Evolutionary conservation across 2,113 vertebrate species (phyloP).

Genomic region (Nettapus auritus): DNA sequence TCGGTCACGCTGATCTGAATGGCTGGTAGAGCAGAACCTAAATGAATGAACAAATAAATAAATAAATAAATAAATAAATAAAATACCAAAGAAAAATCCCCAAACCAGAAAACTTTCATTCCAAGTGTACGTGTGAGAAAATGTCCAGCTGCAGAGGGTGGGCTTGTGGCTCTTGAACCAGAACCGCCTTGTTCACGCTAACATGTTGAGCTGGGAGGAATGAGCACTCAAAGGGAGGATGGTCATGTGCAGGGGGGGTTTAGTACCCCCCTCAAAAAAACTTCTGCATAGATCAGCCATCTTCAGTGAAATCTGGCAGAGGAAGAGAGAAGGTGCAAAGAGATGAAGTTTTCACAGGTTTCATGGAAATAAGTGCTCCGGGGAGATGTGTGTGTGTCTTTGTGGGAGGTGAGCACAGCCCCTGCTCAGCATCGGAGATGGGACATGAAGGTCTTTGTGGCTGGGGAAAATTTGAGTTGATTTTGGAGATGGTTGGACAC

Average conservation of each 20-base stretch:
- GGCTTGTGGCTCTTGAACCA: not conserved
- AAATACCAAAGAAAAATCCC: not conserved
- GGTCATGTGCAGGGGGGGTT: accelerated
- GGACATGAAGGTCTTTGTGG: not conserved
- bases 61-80: no score
- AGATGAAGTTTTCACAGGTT: not conserved
- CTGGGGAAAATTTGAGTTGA: not conserved
- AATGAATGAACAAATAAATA: no score
- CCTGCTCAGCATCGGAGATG: not conserved
- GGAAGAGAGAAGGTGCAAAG: not conserved
- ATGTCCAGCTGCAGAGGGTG: not conserved
- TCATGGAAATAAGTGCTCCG: not conserved
- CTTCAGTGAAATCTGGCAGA: not conserved
- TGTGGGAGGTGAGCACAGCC: not conserved
- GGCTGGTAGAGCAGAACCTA: not conserved
- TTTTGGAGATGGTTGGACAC: not conserved
- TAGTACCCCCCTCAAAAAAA: not conserved
- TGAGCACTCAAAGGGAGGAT: accelerated
- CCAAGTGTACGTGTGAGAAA: not conserved
- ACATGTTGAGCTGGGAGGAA: not conserved
- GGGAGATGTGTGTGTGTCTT: not conserved
- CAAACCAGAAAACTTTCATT: not conserved
- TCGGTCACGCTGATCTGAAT: no score
- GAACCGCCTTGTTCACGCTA: not conserved
- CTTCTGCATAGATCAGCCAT: not conserved